A percentile compares a stretch with the other conserved stretches of the same genome.
Evolutionary conservation across 1,140 invertebrate species (phyloP).

Genomic region (Drosophila prosaltans): DNA sequence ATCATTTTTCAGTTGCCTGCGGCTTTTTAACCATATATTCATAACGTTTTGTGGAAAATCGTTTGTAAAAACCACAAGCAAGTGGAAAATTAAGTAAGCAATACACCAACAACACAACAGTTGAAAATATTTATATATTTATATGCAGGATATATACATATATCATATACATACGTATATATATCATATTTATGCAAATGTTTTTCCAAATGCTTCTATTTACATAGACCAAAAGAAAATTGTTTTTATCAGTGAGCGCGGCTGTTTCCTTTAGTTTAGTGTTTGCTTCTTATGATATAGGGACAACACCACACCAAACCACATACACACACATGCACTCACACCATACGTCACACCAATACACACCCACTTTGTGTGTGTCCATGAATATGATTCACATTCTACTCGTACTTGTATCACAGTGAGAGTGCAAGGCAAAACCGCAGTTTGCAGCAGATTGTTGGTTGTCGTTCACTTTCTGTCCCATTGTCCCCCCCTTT

Average conservation of each 20-base stretch:
- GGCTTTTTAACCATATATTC: slow-evolving; percentile 3
- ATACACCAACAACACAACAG: neutral
- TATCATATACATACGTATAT: slow-evolving; percentile 1
- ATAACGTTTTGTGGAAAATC: neutral
- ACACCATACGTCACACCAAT: neutral
- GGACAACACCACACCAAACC: no score
- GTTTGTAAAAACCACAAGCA: slow-evolving; percentile 1
- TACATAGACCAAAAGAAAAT: slow-evolving; percentile 23
- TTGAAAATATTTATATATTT: neutral
- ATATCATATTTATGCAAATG: slow-evolving; percentile 23
- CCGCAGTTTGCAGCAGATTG: neutral
- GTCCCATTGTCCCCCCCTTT: neutral
- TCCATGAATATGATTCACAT: slow-evolving; percentile 30
- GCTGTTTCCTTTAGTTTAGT: neutral
- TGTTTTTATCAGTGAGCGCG: slow-evolving; percentile 38
- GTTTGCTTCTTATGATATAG: slow-evolving; percentile 5
- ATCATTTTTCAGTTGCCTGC: slow-evolving; percentile 9
- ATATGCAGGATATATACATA: neutral
- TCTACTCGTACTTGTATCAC: neutral
- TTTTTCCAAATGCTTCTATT: slow-evolving; percentile 18
- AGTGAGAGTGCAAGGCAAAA: slow-evolving; percentile 15
- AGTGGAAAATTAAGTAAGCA: slow-evolving; percentile 8
- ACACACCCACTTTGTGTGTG: neutral
- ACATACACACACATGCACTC: neutral
- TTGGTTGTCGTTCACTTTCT: neutral